phyloP scores from a whole-genome alignment of 2,797 vertebrate species.

The Tinamus major region DNA sequence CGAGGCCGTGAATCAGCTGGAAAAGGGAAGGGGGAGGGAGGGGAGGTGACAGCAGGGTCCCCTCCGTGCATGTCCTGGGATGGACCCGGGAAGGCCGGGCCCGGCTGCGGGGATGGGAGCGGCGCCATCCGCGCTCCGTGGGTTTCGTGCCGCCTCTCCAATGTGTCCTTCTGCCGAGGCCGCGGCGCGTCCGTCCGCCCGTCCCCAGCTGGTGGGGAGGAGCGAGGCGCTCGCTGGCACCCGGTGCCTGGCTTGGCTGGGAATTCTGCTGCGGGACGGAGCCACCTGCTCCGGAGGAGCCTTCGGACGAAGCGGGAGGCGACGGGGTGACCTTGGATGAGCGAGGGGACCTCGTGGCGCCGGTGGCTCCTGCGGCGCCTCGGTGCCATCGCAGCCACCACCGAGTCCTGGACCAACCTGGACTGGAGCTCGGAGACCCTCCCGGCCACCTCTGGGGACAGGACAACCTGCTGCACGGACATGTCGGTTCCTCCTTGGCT shows the following conservation, averaged over 20 bases:
- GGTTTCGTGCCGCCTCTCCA: not conserved
- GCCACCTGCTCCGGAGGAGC: not conserved
- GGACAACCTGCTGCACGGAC: not conserved
- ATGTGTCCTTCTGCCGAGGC: not conserved
- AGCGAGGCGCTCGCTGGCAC: accelerated
- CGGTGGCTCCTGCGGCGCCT: no score
- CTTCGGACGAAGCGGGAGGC: no score
- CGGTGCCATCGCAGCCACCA: no score
- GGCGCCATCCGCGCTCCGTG: accelerated
- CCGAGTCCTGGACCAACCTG: not conserved
- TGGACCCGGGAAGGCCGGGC: accelerated
- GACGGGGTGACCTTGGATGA: not conserved
- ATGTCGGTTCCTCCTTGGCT: not conserved
- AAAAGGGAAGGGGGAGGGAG: not conserved
- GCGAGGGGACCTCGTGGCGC: no score
- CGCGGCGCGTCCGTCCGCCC: accelerated
- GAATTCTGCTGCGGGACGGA: accelerated
- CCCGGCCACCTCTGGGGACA: not conserved
- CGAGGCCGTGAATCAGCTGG: slow-evolving; percentile 70
- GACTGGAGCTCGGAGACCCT: no score
- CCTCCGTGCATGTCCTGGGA: not conserved
- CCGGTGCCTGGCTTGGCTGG: not conserved
- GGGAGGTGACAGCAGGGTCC: not conserved
- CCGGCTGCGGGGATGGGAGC: accelerated
- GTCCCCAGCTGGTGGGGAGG: not conserved